Conservation (phyloP, 2,797 vertebrate genomes). For the Myoxocephalus aenaeus region DNA sequence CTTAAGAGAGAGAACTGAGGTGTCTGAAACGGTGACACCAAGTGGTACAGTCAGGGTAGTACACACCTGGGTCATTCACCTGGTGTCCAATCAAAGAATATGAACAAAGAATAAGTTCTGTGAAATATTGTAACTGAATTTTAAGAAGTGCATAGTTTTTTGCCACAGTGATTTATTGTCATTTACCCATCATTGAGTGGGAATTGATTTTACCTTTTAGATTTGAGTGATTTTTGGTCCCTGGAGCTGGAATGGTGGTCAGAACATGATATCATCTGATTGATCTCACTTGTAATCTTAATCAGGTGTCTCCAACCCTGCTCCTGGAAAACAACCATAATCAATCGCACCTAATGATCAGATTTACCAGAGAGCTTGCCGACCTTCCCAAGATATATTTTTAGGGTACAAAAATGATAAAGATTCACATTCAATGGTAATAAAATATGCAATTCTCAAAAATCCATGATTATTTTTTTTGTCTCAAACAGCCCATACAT, state of each 20-base stretch:
- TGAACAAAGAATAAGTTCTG: background rate
- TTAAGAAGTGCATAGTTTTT: background rate
- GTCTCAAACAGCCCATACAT: background rate
- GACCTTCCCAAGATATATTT: no score
- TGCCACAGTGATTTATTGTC: background rate
- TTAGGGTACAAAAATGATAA: background rate
- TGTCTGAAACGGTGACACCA: slow-evolving; percentile 30
- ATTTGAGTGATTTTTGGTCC: no score
- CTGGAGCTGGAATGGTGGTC: no score
- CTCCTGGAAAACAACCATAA: no score
- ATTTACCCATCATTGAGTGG: no score
- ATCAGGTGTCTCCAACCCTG: no score
- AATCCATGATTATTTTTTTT: background rate
- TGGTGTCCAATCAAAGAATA: background rate
- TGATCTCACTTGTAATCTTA: no score
- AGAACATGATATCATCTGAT: no score
- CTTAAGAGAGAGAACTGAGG: background rate
- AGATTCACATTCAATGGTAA: background rate
- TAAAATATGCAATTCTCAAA: background rate
- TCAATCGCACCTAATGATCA: no score
- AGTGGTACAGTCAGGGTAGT: slow-evolving; percentile 25
- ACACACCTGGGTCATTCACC: background rate
- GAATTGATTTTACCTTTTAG: no score
- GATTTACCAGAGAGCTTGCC: no score
- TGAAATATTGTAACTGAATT: background rate